Evolutionary conservation across 2,888 invertebrate genomes (phyloP).

Genomic region (Campoplex capitator): DNA sequence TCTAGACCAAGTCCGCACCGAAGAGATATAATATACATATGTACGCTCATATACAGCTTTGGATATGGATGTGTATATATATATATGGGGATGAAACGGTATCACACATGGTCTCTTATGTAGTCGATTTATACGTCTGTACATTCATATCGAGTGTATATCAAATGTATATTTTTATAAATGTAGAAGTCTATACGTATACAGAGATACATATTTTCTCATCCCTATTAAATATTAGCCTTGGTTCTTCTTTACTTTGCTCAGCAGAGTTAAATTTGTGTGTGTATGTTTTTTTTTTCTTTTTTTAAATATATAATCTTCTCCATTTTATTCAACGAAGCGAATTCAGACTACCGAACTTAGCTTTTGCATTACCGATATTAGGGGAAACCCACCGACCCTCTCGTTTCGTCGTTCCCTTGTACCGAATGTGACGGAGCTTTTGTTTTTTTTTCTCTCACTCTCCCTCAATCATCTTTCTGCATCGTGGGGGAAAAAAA

Average conservation of each 20-base stretch:
- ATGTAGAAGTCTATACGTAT: conserved; percentile 2
- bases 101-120: conserved; percentile 17
- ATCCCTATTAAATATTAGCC: conserved; percentile 63
- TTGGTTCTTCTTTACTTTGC: conserved; percentile 58
- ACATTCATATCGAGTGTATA: conserved; percentile 56
- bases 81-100: conserved; percentile 17
- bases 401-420: neutral
- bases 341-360: conserved; percentile 57
- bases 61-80: conserved; percentile 29
- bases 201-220: conserved; percentile 1
- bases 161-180: conserved; percentile 20
- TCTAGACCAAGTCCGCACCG: conserved; percentile 69
- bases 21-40: conserved; percentile 44
- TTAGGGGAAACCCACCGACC: conserved; percentile 49
- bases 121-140: conserved; percentile 30
- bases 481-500: neutral
- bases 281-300: neutral
- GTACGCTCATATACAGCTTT: conserved; percentile 18
- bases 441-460: neutral
- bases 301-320: conserved; percentile 20
- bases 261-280: conserved; percentile 45
- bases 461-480: neutral
- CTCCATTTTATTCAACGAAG: conserved; percentile 55
- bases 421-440: neutral
- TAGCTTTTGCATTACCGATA: conserved; percentile 65